Evolutionary conservation across 2,888 invertebrate species (phyloP).

Genomic region (Theristus sp.): DNA sequence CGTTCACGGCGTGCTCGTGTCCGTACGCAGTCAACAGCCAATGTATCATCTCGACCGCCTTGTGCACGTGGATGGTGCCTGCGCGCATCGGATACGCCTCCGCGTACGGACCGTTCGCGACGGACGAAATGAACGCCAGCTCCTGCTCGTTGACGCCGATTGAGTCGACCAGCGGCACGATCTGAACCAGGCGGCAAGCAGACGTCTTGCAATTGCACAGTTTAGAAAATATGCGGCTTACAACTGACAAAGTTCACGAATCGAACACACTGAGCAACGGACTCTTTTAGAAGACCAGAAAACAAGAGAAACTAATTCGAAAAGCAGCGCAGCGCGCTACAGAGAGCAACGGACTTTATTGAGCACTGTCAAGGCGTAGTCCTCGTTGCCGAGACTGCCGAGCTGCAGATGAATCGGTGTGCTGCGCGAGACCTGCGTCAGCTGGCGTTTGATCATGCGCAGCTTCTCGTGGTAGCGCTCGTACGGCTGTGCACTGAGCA

Average conservation of each 20-base stretch:
- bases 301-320: too few species aligned
- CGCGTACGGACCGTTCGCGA: slow-evolving; percentile 25
- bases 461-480: slow-evolving; percentile 19
- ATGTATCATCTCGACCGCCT: slow-evolving; percentile 21
- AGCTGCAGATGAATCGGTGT: slow-evolving; percentile 34
- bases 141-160: slow-evolving; percentile 37
- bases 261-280: too few species aligned
- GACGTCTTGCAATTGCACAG: too few species aligned
- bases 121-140: slow-evolving; percentile 30
- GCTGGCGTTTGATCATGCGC: slow-evolving; percentile 22
- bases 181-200: slow-evolving; percentile 21
- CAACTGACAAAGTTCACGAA: too few species aligned
- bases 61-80: slow-evolving; percentile 31
- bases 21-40: slow-evolving; percentile 2
- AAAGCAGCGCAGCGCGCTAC: too few species aligned
- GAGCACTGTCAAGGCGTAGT: slow-evolving; percentile 28
- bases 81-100: slow-evolving; percentile 18
- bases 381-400: slow-evolving; percentile 32
- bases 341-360: slow-evolving; percentile 30
- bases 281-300: too few species aligned
- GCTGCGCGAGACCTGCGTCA: slow-evolving; percentile 25
- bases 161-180: slow-evolving; percentile 30
- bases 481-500: neutral
- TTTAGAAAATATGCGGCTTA: too few species aligned
- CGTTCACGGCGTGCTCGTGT: slow-evolving; percentile 11